Evolutionary conservation across 1,140 invertebrate genomes (phyloP).

Genomic region (Dendroctonus valens): DNA sequence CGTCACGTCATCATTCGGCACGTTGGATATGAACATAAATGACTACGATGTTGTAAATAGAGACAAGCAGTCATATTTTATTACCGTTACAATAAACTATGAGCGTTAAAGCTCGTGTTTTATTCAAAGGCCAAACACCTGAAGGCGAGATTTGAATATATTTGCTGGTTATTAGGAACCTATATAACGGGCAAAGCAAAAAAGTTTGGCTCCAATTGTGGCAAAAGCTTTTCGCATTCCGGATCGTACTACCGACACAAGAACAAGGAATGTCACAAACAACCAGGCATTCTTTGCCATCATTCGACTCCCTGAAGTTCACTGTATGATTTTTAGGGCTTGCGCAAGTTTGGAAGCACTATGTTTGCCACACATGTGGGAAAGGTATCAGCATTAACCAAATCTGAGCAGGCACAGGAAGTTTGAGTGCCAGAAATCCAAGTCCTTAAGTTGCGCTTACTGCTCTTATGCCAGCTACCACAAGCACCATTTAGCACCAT

Average conservation of each 20-base stretch:
- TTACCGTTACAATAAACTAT: no score
- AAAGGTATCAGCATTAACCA: conserved; percentile 16
- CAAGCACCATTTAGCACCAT: conserved; percentile 21
- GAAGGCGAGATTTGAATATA: no score
- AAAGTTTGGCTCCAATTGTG: conserved; percentile 14
- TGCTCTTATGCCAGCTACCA: conserved; percentile 22
- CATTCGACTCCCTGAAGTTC: no score
- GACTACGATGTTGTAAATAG: conserved; percentile 15
- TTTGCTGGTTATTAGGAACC: no score
- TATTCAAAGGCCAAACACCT: no score
- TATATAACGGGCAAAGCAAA: no score
- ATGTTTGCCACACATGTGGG: conserved; percentile 15
- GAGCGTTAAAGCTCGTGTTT: no score
- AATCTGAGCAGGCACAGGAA: conserved; percentile 48
- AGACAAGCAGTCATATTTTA: neutral
- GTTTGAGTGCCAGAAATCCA: conserved; percentile 54
- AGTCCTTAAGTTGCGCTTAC: conserved; percentile 50
- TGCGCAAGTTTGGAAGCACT: neutral
- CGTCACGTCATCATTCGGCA: conserved; percentile 33
- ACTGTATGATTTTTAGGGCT: no score
- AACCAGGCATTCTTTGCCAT: conserved; percentile 51
- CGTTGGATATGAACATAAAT: conserved; percentile 5
- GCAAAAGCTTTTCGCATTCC: conserved; percentile 11
- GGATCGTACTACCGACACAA: conserved; percentile 45
- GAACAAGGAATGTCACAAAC: conserved; percentile 54